Percentiles rank a stretch among this genome's conserved stretches.
Conservation (phyloP, 2,888 invertebrate genomes). For the Tetragnatha montana region DNA sequence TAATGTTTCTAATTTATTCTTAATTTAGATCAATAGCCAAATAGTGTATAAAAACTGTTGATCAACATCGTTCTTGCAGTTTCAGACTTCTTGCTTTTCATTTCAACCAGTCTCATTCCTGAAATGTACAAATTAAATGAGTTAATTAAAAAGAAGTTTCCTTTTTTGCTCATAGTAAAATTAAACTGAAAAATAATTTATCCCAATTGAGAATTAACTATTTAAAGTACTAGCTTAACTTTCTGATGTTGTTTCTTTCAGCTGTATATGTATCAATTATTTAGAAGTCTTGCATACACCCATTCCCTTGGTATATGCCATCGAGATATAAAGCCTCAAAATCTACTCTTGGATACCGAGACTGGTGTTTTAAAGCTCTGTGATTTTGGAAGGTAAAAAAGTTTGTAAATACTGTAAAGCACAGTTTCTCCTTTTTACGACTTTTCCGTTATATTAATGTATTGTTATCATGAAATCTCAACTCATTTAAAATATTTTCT, state of each 20-base stretch:
- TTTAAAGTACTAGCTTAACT: background rate
- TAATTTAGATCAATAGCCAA: too few species aligned
- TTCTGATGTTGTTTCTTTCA: constrained; percentile 76
- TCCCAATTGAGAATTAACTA: background rate
- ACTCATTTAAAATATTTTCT: too few species aligned
- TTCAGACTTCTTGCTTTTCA: too few species aligned
- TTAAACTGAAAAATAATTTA: background rate
- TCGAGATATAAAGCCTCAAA: constrained; percentile 99
- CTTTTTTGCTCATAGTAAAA: background rate
- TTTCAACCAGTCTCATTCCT: too few species aligned
- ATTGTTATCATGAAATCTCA: too few species aligned
- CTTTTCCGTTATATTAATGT: too few species aligned
- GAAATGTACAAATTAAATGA: too few species aligned
- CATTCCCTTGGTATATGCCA: constrained; percentile 99
- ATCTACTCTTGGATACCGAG: constrained; percentile 96
- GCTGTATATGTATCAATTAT: constrained; percentile 99
- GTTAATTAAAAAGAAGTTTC: too few species aligned
- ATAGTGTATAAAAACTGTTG: too few species aligned
- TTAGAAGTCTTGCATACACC: constrained; percentile 99
- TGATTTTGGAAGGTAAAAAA: constrained; percentile 87
- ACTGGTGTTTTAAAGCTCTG: constrained; percentile 98
- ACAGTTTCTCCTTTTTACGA: too few species aligned
- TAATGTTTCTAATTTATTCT: too few species aligned
- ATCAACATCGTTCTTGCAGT: too few species aligned
- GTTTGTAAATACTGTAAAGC: background rate